A percentile compares a stretch with the other conserved stretches of the same genome.
Conservation (phyloP, 2,113 vertebrate genomes). For the Sus scrofa region DNA sequence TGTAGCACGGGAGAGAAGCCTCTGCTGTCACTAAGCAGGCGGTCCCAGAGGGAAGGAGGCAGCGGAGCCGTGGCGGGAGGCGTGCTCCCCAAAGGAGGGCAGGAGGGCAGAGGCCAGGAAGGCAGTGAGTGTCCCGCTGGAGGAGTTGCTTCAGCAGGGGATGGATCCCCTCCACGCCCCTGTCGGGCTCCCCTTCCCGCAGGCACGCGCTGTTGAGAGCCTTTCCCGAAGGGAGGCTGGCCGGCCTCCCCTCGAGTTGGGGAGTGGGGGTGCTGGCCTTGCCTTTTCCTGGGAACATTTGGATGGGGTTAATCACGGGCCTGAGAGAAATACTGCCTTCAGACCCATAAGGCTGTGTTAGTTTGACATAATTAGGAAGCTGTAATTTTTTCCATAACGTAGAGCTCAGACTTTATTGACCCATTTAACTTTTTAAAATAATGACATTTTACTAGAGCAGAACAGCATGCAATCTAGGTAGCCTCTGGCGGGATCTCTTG, state of each 20-base stretch:
- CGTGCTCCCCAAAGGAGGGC: not conserved
- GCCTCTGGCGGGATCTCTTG: constrained; percentile 58
- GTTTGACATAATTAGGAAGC: constrained; percentile 71
- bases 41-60: not conserved
- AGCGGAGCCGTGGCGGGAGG: not conserved
- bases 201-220: not conserved
- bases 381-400: constrained; percentile 69
- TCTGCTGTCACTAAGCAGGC: not conserved
- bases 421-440: constrained; percentile 70
- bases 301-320: not conserved
- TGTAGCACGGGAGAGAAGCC: not conserved
- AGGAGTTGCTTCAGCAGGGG: no score
- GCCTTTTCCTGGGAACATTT: not conserved
- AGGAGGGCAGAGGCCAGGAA: rapidly evolving
- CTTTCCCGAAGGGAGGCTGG: no score
- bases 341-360: constrained; percentile 36
- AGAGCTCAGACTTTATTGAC: constrained; percentile 76
- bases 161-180: rapidly evolving
- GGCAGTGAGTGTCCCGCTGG: not conserved
- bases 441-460: constrained; percentile 71
- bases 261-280: not conserved
- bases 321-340: constrained; percentile 52
- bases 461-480: constrained; percentile 35
- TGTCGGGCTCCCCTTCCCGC: not conserved
- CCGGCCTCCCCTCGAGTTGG: no score